Conservation (phyloP, 2,113 vertebrate genomes). For the Mobula birostris region DNA sequence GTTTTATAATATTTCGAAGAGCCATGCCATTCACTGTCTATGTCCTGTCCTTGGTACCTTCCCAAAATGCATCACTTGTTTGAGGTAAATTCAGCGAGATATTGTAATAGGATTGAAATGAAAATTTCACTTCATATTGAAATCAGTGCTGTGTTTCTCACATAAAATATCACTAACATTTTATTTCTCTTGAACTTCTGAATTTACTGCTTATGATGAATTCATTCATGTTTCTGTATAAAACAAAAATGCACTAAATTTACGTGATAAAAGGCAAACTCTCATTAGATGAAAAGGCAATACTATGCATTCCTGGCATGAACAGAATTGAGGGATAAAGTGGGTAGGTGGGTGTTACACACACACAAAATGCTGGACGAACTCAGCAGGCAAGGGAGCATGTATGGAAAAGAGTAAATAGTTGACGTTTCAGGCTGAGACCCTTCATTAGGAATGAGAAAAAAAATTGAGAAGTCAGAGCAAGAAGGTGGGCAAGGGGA, state of each 20-base stretch:
- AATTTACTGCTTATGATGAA: not conserved
- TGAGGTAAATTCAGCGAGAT: not conserved
- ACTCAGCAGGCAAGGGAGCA: too few relatives aligned
- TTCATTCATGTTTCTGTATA: not conserved
- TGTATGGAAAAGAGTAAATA: too few relatives aligned
- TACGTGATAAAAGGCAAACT: not conserved
- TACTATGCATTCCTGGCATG: not conserved
- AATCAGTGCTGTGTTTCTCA: not conserved
- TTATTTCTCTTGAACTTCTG: not conserved
- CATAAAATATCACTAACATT: not conserved
- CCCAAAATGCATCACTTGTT: too few relatives aligned
- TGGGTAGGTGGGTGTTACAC: not conserved
- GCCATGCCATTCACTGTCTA: too few relatives aligned
- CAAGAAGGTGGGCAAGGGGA: too few relatives aligned
- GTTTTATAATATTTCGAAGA: too few relatives aligned
- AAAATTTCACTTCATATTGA: not conserved
- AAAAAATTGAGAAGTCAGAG: too few relatives aligned
- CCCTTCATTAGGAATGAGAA: too few relatives aligned
- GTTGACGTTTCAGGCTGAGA: too few relatives aligned
- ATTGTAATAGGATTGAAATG: not conserved
- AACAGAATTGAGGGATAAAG: not conserved
- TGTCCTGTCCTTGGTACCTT: too few relatives aligned
- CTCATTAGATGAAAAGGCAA: not conserved
- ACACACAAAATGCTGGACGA: too few relatives aligned
- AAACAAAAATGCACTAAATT: not conserved